These are phyloP conservation scores for Entelurus aequoreus DNA, from an alignment of 2,113 vertebrate species.

Conservation along the genomic window DNA sequence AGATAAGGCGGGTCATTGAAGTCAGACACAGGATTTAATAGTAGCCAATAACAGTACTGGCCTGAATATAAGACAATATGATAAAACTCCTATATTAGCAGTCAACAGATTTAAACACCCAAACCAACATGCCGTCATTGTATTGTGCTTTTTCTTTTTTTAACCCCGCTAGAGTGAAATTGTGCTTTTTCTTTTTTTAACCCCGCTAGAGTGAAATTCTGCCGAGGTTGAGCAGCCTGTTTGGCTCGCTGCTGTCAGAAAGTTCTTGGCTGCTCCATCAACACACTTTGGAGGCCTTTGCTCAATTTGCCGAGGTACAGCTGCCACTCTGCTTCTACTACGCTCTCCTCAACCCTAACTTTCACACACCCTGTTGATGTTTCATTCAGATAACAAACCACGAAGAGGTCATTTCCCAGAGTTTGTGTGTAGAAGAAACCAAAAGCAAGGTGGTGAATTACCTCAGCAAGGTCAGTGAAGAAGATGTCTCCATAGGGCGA, in stretches of 20 bases:
- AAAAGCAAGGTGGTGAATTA: constrained; percentile 85
- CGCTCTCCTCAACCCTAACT: background rate
- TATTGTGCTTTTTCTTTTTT: background rate
- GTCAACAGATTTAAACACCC: background rate
- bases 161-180: constrained; percentile 71
- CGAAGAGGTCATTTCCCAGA: constrained; percentile 84
- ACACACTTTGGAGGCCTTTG: constrained; percentile 84
- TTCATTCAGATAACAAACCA: constrained; percentile 82
- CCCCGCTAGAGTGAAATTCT: constrained; percentile 75
- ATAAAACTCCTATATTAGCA: no score
- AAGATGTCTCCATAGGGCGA: background rate
- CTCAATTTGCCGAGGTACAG: constrained; percentile 85
- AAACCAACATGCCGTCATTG: background rate
- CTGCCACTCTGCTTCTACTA: background rate
- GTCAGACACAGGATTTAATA: no score
- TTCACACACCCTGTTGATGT: constrained; percentile 18
- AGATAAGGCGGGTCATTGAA: no score
- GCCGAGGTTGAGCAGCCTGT: constrained; percentile 74
- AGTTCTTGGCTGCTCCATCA: constrained; percentile 82
- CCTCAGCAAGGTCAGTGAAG: constrained; percentile 82
- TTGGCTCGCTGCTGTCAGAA: constrained; percentile 76
- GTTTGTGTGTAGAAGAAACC: constrained; percentile 79
- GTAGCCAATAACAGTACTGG: no score
- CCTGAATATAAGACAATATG: no score
- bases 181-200: constrained; percentile 44